Conservation (phyloP, 2,113 vertebrate genomes). For the Phalacrocorax aristotelis region DNA sequence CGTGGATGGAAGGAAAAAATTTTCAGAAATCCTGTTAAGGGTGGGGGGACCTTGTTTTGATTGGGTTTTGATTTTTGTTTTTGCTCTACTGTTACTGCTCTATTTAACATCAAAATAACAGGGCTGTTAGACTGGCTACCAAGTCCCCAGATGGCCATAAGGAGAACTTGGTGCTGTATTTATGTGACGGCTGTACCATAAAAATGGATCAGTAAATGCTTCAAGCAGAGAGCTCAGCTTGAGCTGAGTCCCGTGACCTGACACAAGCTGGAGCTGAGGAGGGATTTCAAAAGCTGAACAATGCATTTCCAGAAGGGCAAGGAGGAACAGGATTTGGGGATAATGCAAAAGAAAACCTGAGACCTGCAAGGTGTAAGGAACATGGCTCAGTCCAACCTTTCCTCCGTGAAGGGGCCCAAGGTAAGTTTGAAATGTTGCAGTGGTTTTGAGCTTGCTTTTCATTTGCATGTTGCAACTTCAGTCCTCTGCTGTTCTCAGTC, state of each 20-base stretch:
- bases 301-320: neutral
- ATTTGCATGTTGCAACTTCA: neutral
- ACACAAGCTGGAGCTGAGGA: neutral
- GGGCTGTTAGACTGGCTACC: conserved; percentile 43
- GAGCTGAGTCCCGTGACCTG: neutral
- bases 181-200: conserved; percentile 31
- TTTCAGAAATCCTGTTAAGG: neutral
- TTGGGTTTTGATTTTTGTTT: neutral
- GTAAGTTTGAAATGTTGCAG: neutral
- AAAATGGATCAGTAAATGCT: conserved; percentile 41
- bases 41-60: neutral
- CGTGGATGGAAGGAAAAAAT: neutral
- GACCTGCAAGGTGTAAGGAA: neutral
- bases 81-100: conserved; percentile 19
- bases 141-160: conserved; percentile 31
- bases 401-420: neutral
- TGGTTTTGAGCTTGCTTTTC: neutral
- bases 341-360: neutral
- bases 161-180: conserved; percentile 46
- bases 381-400: neutral
- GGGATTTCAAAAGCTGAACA: neutral
- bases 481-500: neutral
- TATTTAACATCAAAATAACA: conserved; percentile 48
- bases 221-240: neutral
- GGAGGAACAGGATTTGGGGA: neutral